Evolutionary conservation across 2,113 vertebrate species (phyloP).

Genomic region (Bufo gargarizans): DNA sequence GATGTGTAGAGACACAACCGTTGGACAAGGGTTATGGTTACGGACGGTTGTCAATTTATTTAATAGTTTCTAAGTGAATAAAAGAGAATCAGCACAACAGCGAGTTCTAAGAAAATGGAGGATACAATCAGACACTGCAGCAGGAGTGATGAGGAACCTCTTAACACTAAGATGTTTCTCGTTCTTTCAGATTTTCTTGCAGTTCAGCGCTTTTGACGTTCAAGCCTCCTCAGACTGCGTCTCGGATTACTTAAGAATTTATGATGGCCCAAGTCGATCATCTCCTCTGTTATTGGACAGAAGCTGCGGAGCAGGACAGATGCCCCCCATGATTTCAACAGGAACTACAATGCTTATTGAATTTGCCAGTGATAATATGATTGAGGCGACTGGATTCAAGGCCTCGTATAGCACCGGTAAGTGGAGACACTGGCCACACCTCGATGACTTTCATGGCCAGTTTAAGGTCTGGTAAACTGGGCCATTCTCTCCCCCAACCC

Average conservation of each 20-base stretch:
- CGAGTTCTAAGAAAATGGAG: too few relatives aligned
- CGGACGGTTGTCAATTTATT: too few relatives aligned
- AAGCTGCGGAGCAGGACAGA: conserved; percentile 14
- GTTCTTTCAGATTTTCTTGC: conserved; percentile 34
- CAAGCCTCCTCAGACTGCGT: conserved; percentile 14
- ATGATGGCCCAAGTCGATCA: conserved; percentile 28
- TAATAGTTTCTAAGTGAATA: too few relatives aligned
- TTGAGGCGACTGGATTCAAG: not conserved
- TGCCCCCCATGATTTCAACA: conserved; percentile 26
- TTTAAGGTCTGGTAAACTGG: too few relatives aligned
- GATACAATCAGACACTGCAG: too few relatives aligned
- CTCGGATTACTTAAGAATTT: conserved; percentile 50
- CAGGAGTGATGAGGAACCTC: not conserved
- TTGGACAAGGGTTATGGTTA: too few relatives aligned
- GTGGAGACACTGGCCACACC: not conserved
- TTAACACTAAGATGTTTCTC: not conserved
- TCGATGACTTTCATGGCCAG: too few relatives aligned
- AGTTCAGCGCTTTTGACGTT: conserved; percentile 49
- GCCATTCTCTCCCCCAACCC: too few relatives aligned
- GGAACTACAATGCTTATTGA: conserved; percentile 40
- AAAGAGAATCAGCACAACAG: too few relatives aligned
- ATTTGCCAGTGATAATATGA: conserved; percentile 10
- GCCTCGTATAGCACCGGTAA: conserved; percentile 45
- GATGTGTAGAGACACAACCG: too few relatives aligned
- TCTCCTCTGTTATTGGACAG: conserved; percentile 31